These are phyloP conservation scores for Sphaerophoria rueppellii DNA, from an alignment of 2,888 invertebrate genomes.

Conservation along the genomic window DNA sequence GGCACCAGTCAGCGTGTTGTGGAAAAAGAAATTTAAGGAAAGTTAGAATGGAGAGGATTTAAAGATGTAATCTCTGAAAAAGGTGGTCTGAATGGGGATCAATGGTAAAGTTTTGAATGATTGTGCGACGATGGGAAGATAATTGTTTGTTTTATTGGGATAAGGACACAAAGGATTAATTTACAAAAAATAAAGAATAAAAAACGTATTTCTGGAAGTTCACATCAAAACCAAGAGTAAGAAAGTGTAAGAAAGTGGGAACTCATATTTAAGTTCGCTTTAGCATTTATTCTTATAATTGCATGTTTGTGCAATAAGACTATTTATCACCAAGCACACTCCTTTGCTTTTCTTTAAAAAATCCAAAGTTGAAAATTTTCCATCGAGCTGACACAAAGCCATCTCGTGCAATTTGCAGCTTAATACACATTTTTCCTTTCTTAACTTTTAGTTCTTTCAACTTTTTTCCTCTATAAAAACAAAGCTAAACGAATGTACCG, in stretches of 20 bases:
- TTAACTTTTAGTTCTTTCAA: neutral
- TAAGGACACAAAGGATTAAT: too few relatives aligned
- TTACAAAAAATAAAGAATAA: too few relatives aligned
- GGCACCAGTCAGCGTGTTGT: neutral
- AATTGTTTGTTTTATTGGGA: neutral
- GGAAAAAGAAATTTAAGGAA: neutral
- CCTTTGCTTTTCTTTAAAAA: neutral
- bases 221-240: too few relatives aligned
- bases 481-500: neutral
- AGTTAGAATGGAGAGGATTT: conserved; percentile 17
- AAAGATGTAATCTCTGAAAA: conserved; percentile 25
- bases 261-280: conserved; percentile 15
- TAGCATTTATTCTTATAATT: conserved; percentile 19
- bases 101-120: conserved; percentile 8
- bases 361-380: conserved; percentile 5
- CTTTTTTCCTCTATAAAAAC: neutral
- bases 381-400: conserved; percentile 5
- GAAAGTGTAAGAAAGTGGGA: too few relatives aligned
- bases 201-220: too few relatives aligned
- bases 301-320: conserved; percentile 36
- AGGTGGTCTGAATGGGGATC: neutral
- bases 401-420: conserved; percentile 48
- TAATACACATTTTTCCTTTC: conserved; percentile 35
- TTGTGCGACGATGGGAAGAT: neutral
- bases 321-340: conserved; percentile 43